Evolutionary conservation across 2,113 vertebrate genomes (phyloP).

Genomic region (Gobio gobio): DNA sequence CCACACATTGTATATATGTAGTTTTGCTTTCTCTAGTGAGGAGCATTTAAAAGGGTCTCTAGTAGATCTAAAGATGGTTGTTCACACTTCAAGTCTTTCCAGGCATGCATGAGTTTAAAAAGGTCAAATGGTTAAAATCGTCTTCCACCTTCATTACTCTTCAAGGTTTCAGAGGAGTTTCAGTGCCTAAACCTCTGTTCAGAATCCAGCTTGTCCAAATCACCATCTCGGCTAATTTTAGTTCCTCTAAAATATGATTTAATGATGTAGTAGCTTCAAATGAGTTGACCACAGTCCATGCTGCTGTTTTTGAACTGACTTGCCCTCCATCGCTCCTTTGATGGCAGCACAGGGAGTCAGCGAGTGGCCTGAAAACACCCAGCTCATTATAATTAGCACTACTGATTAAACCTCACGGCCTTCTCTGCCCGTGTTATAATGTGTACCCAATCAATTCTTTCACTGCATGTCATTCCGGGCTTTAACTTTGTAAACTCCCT

Average conservation of each 20-base stretch:
- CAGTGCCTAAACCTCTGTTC: neutral
- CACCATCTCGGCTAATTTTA: neutral
- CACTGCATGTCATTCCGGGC: neutral
- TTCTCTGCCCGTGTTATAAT: conserved; percentile 27
- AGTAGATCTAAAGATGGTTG: neutral
- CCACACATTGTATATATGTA: neutral
- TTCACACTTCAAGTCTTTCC: neutral
- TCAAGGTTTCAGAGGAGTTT: neutral
- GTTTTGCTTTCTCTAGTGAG: neutral
- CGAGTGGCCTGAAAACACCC: conserved; percentile 48
- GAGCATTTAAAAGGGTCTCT: neutral
- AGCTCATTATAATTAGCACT: conserved; percentile 55
- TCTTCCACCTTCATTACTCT: conserved; percentile 3
- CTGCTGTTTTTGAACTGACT: conserved; percentile 5
- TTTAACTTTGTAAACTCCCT: neutral
- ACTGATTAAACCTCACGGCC: conserved; percentile 50
- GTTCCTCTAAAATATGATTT: conserved; percentile 16
- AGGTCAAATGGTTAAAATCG: neutral
- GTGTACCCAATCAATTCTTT: conserved; percentile 19
- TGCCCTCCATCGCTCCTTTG: conserved; percentile 7
- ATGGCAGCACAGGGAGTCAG: conserved; percentile 19
- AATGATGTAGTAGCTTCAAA: conserved; percentile 5
- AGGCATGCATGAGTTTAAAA: neutral
- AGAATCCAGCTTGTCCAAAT: neutral
- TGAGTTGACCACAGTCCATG: neutral